These are phyloP conservation scores for Polydrusus pterygomalis DNA, from an alignment of 2,888 invertebrate genomes.

Conservation along the genomic window DNA sequence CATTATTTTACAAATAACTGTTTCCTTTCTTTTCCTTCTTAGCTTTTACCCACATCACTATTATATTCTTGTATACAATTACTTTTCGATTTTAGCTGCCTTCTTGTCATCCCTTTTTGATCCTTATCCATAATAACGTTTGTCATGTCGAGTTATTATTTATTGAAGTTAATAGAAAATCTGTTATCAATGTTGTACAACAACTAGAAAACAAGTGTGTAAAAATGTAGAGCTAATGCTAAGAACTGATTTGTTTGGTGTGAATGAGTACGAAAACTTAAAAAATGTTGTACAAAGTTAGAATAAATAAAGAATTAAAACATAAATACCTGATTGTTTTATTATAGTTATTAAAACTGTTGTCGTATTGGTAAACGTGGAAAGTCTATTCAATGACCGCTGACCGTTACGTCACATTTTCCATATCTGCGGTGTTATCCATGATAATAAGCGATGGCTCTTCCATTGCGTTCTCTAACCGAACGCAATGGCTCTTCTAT, in stretches of 20 bases:
- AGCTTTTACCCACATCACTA: too few species aligned
- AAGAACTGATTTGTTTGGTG: constrained; percentile 42
- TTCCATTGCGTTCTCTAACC: too few species aligned
- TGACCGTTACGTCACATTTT: too few species aligned
- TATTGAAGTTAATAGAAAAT: constrained; percentile 1
- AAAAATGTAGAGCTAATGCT: constrained; percentile 8
- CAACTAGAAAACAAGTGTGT: background rate
- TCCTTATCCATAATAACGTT: background rate
- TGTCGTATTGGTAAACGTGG: too few species aligned
- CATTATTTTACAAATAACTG: background rate
- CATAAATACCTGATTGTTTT: background rate
- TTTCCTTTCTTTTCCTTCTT: background rate
- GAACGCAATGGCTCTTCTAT: too few species aligned
- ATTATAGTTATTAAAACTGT: background rate
- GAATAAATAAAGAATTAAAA: constrained; percentile 4
- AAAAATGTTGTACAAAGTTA: constrained; percentile 7
- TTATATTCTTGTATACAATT: background rate
- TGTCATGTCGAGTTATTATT: background rate
- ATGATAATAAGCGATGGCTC: too few species aligned
- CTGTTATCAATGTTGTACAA: background rate
- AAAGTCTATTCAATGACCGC: too few species aligned
- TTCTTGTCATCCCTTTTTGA: background rate
- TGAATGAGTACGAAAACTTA: constrained; percentile 41
- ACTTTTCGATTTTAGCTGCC: background rate
- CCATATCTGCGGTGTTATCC: too few species aligned